Percentiles rank a stretch among this genome's conserved stretches.
phyloP scores from a whole-genome alignment of 2,797 vertebrate species.

The Rhinatrema bivittatum region DNA sequence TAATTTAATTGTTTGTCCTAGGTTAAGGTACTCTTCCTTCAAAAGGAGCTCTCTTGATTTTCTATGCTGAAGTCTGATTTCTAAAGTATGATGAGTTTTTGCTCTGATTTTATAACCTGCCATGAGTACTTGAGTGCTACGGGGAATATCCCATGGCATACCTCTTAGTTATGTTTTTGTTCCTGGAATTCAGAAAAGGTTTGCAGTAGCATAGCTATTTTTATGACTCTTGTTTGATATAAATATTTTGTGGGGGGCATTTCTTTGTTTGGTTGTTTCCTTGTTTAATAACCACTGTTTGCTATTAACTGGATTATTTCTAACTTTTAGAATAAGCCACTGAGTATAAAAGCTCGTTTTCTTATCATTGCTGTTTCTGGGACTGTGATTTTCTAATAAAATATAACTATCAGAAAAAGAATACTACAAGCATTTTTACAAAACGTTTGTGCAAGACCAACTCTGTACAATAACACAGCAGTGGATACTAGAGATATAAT shows the following conservation, averaged over 20 bases:
- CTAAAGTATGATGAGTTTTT: neutral
- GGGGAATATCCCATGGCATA: no score
- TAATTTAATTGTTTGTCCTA: neutral
- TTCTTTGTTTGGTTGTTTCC: no score
- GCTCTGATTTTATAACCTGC: slow-evolving; percentile 15
- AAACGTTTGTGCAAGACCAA: no score
- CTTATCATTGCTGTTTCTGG: slow-evolving; percentile 22
- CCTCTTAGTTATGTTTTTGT: no score
- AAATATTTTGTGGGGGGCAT: slow-evolving; percentile 13
- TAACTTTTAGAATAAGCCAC: slow-evolving; percentile 1
- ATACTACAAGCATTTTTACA: neutral
- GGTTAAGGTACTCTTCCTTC: slow-evolving; percentile 2
- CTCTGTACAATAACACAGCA: no score
- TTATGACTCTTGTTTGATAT: slow-evolving; percentile 6
- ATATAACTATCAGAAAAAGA: slow-evolving; percentile 7
- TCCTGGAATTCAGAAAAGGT: no score
- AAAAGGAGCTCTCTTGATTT: slow-evolving; percentile 1
- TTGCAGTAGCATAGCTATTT: slow-evolving; percentile 3
- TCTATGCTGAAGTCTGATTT: slow-evolving; percentile 7
- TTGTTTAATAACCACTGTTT: slow-evolving; percentile 14
- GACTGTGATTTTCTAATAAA: slow-evolving; percentile 18
- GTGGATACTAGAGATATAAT: no score
- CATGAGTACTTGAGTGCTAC: slow-evolving; percentile 13
- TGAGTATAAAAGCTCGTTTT: slow-evolving; percentile 13
- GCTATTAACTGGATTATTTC: slow-evolving; percentile 3